phyloP scores from a whole-genome alignment of 2,797 vertebrate species.

The Pitangus sulphuratus region DNA sequence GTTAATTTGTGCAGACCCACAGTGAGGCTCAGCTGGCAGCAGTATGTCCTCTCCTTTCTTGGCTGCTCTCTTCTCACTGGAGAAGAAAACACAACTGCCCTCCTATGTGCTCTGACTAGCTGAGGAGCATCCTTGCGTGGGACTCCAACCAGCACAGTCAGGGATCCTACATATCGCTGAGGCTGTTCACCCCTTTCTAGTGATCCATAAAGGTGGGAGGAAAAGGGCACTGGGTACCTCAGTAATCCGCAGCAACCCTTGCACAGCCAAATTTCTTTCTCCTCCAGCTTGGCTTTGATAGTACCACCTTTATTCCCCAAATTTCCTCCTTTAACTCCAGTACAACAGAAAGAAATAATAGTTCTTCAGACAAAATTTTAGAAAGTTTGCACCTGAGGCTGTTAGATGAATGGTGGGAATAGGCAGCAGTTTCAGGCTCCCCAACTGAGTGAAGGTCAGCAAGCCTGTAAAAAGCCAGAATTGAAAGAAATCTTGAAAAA shows the following conservation, averaged over 20 bases:
- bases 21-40: background rate
- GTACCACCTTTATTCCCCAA: background rate
- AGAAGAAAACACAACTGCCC: background rate
- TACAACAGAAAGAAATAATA: background rate
- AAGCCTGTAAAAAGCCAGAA: background rate
- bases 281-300: background rate
- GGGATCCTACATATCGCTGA: rapidly evolving
- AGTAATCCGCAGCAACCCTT: background rate
- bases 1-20: background rate
- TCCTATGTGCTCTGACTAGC: background rate
- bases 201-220: background rate
- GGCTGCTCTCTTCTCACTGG: rapidly evolving
- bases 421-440: background rate
- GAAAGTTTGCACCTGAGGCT: background rate
- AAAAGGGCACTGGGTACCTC: background rate
- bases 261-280: background rate
- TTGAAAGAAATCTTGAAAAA: background rate
- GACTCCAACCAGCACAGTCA: background rate
- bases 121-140: background rate
- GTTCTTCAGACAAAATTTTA: background rate
- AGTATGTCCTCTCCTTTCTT: background rate
- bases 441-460: background rate
- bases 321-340: background rate
- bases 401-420: background rate
- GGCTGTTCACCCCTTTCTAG: background rate